These are phyloP conservation scores for Amblyopsis hoosieri DNA, from an alignment of 2,797 vertebrate species.

Conservation along the genomic window DNA sequence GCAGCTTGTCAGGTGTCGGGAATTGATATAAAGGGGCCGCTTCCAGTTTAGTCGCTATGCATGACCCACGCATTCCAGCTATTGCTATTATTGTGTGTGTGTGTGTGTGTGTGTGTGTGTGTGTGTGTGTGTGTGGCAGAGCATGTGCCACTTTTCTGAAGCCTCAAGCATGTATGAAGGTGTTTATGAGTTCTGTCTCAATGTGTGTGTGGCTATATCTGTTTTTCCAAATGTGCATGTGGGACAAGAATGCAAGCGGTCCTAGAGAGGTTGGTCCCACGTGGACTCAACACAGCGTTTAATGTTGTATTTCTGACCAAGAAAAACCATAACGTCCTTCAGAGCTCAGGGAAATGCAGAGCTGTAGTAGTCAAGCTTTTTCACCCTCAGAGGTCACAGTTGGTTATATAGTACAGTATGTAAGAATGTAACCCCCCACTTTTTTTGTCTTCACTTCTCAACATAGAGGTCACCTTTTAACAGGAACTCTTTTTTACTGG, in stretches of 20 bases:
- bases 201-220: slow-evolving; percentile 29
- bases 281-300: slow-evolving; percentile 66
- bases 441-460: neutral
- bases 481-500: no score
- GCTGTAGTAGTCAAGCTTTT: slow-evolving; percentile 57
- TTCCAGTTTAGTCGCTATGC: slow-evolving; percentile 79
- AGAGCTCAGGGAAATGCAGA: slow-evolving; percentile 51
- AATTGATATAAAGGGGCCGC: slow-evolving; percentile 81
- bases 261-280: slow-evolving; percentile 62
- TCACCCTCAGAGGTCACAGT: slow-evolving; percentile 58
- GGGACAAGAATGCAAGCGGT: slow-evolving; percentile 40
- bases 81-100: slow-evolving; percentile 53
- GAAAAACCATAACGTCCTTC: slow-evolving; percentile 69
- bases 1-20: slow-evolving; percentile 77
- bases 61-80: slow-evolving; percentile 75
- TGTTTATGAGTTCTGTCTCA: slow-evolving; percentile 50
- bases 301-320: slow-evolving; percentile 75
- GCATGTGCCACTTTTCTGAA: slow-evolving; percentile 42
- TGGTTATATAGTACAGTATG: no score
- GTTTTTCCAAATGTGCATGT: slow-evolving; percentile 34
- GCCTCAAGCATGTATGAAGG: slow-evolving; percentile 26
- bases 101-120: slow-evolving; percentile 37
- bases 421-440: no score
- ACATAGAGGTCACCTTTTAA: neutral
- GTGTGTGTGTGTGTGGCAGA: slow-evolving; percentile 11